These are phyloP conservation scores for Metopolophium dirhodum DNA, from an alignment of 1,140 invertebrate species.

Conservation along the genomic window DNA sequence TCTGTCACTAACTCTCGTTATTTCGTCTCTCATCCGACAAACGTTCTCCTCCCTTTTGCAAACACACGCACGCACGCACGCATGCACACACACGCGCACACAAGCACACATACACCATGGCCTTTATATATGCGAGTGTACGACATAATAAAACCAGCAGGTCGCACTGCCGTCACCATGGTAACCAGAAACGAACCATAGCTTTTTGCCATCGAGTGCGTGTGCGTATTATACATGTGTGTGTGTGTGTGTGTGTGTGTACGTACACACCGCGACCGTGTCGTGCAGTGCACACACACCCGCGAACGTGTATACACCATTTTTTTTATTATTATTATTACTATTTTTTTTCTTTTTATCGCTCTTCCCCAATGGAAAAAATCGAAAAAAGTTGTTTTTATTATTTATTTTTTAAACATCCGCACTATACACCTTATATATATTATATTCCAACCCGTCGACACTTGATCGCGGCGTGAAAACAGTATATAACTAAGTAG, in stretches of 20 bases:
- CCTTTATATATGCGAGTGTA: conserved; percentile 17
- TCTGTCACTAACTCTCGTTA: background rate
- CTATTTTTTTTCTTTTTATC: background rate
- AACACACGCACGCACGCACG: background rate
- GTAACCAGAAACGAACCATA: conserved; percentile 34
- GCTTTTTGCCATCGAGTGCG: conserved; percentile 38
- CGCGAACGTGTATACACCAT: background rate
- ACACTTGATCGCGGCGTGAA: background rate
- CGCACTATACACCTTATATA: background rate
- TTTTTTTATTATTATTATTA: conserved; percentile 24
- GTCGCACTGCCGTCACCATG: conserved; percentile 45
- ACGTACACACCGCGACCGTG: background rate
- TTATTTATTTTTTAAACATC: conserved; percentile 19
- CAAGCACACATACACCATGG: background rate
- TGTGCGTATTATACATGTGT: background rate
- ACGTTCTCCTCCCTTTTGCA: conserved; percentile 43
- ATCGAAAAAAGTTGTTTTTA: background rate
- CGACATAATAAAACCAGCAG: conserved; percentile 52
- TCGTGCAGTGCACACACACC: background rate
- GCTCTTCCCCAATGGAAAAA: background rate
- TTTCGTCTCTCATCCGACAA: conserved; percentile 12
- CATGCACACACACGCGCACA: background rate
- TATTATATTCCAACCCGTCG: background rate
- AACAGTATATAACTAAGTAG: background rate
- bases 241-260: background rate